Conservation (phyloP, 2,113 vertebrate species). For the Chamaetylas fuelleborni region DNA sequence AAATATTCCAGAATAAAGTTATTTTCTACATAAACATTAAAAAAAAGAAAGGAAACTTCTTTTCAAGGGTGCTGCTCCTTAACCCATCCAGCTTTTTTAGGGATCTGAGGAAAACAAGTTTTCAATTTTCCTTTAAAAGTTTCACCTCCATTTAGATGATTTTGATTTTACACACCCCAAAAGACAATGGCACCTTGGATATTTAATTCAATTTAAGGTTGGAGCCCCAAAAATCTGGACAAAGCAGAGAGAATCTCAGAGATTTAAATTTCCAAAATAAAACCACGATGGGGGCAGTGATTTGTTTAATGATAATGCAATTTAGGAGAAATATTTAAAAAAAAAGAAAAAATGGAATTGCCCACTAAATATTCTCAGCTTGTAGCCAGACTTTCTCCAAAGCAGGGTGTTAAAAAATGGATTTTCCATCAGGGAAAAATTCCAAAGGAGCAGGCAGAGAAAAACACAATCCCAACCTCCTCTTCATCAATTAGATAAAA, state of each 20-base stretch:
- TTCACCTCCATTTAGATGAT: neutral
- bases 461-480: slow-evolving; percentile 63
- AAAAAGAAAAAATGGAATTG: neutral
- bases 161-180: neutral
- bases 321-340: slow-evolving; percentile 52
- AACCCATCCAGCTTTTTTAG: neutral
- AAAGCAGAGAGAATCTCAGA: neutral
- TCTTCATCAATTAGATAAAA: slow-evolving; percentile 88
- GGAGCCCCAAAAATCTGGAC: neutral
- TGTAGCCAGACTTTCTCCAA: slow-evolving; percentile 44
- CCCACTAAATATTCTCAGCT: slow-evolving; percentile 45
- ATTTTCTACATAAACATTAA: neutral
- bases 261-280: neutral
- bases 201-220: neutral
- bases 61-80: neutral
- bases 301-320: slow-evolving; percentile 51
- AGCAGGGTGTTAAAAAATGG: neutral
- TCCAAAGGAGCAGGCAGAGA: neutral
- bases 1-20: neutral
- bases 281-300: slow-evolving; percentile 9
- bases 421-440: neutral
- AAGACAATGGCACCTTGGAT: neutral
- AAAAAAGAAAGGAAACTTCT: neutral
- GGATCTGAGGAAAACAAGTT: neutral
- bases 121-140: neutral